A percentile compares a stretch with the other conserved stretches of the same genome.
phyloP scores from a whole-genome alignment of 2,113 vertebrate genomes.

The Cyrtonyx montezumae region DNA sequence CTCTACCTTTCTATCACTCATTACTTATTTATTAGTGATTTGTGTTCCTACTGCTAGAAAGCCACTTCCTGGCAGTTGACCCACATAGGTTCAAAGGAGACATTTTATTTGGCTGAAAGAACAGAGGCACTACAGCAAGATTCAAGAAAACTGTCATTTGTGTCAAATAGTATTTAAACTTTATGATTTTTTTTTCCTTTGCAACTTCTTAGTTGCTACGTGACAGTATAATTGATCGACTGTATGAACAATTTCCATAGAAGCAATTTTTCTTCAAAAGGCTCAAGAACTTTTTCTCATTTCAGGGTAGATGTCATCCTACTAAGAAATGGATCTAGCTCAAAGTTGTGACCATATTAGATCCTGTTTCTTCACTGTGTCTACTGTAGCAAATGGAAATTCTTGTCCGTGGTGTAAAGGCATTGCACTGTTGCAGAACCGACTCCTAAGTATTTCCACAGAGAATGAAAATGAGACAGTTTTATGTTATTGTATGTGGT shows the following conservation, averaged over 20 bases:
- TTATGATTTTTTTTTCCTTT: not conserved
- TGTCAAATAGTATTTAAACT: not conserved
- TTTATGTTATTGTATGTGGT: constrained; percentile 50
- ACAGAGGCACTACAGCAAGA: not conserved
- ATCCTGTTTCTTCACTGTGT: not conserved
- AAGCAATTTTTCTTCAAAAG: not conserved
- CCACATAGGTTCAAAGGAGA: not conserved
- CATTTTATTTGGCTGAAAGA: not conserved
- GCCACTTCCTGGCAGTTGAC: not conserved
- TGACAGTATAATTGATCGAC: not conserved
- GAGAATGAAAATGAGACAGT: constrained; percentile 50
- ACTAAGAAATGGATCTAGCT: not conserved
- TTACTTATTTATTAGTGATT: not conserved
- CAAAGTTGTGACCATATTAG: not conserved
- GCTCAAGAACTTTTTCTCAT: not conserved
- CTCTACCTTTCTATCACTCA: not conserved
- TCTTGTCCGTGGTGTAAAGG: not conserved
- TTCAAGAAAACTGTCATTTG: not conserved
- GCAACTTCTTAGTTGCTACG: not conserved
- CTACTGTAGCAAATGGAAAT: constrained; percentile 3
- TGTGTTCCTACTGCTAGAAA: constrained; percentile 19
- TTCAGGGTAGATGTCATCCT: not conserved
- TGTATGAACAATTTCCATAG: not conserved
- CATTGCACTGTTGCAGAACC: constrained; percentile 40
- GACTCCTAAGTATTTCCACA: constrained; percentile 7